Evolutionary conservation across 35 echinoderm and acorn worm species (phyloP).

Genomic region (Lytechinus variegatus): DNA sequence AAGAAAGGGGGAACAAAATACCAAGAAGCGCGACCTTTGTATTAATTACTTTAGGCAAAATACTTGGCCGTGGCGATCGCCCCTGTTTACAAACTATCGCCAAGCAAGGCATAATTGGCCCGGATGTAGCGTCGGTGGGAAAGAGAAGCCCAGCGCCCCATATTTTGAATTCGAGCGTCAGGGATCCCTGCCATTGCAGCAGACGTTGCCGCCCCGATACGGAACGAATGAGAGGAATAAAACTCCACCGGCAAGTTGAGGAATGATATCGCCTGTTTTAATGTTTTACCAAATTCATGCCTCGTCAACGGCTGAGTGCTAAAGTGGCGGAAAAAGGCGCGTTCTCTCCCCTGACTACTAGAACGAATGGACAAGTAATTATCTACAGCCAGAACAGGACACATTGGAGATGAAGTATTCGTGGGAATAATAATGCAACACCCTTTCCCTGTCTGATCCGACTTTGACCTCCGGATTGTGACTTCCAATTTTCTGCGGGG

Average conservation of each 20-base stretch:
- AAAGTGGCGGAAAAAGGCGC: not conserved
- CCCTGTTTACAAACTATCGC: too few relatives aligned
- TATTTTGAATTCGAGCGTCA: conserved; percentile 50
- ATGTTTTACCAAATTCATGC: not conserved
- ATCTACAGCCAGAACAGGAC: not conserved
- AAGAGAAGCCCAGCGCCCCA: conserved; percentile 59
- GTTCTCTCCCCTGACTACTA: not conserved
- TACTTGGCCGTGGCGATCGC: too few relatives aligned
- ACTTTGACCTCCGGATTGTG: too few relatives aligned
- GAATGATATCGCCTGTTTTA: not conserved
- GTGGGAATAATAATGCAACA: not conserved
- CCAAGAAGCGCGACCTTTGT: too few relatives aligned
- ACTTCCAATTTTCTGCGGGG: too few relatives aligned
- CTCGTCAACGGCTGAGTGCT: not conserved
- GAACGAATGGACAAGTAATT: not conserved
- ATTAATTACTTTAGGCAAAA: too few relatives aligned
- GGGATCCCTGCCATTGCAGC: conserved; percentile 38
- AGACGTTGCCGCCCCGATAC: conserved; percentile 61
- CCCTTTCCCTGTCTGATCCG: not conserved
- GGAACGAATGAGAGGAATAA: conserved; percentile 52
- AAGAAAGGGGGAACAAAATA: too few relatives aligned
- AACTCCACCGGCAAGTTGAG: not conserved
- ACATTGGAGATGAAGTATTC: not conserved
- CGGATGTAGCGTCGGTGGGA: conserved; percentile 38
- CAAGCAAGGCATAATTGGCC: too few relatives aligned